Percentiles rank a stretch among this genome's conserved stretches.
These are phyloP conservation scores for Esperia sulphurella DNA, from an alignment of 2,888 invertebrate species.

Conservation along the genomic window DNA sequence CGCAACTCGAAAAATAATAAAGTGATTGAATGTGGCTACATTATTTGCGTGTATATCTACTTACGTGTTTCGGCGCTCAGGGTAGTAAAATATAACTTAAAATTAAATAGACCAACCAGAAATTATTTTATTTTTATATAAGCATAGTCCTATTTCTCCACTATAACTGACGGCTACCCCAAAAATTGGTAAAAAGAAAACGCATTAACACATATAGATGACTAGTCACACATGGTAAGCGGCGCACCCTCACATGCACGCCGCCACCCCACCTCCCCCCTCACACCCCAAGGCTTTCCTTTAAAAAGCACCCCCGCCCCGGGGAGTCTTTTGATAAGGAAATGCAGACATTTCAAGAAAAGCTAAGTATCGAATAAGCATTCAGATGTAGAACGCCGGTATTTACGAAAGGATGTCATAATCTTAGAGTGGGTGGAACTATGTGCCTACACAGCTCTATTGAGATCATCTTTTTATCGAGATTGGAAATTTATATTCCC, in stretches of 20 bases:
- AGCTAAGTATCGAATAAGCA: conserved; percentile 73
- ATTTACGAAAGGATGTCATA: conserved; percentile 56
- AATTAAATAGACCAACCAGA: background rate
- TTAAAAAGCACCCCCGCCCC: conserved; percentile 60
- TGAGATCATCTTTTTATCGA: background rate
- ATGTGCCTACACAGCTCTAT: background rate
- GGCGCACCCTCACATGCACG: conserved; percentile 42
- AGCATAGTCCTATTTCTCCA: background rate
- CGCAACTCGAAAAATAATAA: no score
- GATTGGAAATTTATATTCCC: background rate
- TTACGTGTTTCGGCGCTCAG: background rate
- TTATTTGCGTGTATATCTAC: no score
- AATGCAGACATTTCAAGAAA: conserved; percentile 78
- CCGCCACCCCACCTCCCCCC: conserved; percentile 30
- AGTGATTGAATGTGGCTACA: no score
- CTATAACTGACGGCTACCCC: conserved; percentile 37
- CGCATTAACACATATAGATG: conserved; percentile 79
- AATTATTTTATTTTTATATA: no score
- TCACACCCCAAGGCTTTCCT: conserved; percentile 32
- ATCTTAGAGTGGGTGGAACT: conserved; percentile 26
- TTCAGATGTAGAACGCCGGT: conserved; percentile 52
- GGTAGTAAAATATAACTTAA: background rate
- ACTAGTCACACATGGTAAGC: conserved; percentile 60
- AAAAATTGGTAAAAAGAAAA: conserved; percentile 79
- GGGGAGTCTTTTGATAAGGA: conserved; percentile 75